Base-by-base conservation (phyloP, 2,797 vertebrate species). In the Pipistrellus pipistrellus region DNA sequence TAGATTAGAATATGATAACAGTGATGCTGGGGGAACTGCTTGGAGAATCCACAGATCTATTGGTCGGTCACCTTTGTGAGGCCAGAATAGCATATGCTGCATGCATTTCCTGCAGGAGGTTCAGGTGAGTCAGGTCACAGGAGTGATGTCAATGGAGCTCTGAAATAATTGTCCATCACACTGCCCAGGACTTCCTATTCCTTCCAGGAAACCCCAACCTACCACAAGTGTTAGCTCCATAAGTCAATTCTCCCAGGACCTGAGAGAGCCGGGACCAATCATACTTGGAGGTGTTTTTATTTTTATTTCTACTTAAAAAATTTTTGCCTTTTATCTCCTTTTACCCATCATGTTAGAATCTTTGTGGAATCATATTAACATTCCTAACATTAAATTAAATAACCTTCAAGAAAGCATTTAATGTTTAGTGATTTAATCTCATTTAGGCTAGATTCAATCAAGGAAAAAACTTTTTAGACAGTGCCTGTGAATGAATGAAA, bases 371-470 rank as follows among this genome's bases (percentile, higher is more conserved):
- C 32, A 53, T 89, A 73, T 25, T 78, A 81, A 27, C n/a, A 78
- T 93, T 51, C 8, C 3, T 78, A 90, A 69, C 12, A 35, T 88
- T 57, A 93, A 85, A 69, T 21, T 88, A 96, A 88, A 76, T 69
- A 90, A 75, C 13, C 21, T 64, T 57, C 30, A 73, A 48, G 18
- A 82, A 83, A 25, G 66, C 57, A 85, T 69, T 94, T 80, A 76
- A 62, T 85, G 94, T 93, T 94, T 76, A 90, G 57, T 46, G n/a
- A 68, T n/a, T 90, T 90, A 30, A 35, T 73, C n/a, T 72, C 35
- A 90, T 38, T 44, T 71, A 81, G 80, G 17, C 3, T 88, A 78
- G 62, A 27, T 59, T 87, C 30, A 72, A 86, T 85, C 30, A 82
- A 90, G 75, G 57, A 68, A 96, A 95, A 92, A 9, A 89, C 64